Conservation (phyloP, 2,888 invertebrate species). For the Drosophila siamana region DNA sequence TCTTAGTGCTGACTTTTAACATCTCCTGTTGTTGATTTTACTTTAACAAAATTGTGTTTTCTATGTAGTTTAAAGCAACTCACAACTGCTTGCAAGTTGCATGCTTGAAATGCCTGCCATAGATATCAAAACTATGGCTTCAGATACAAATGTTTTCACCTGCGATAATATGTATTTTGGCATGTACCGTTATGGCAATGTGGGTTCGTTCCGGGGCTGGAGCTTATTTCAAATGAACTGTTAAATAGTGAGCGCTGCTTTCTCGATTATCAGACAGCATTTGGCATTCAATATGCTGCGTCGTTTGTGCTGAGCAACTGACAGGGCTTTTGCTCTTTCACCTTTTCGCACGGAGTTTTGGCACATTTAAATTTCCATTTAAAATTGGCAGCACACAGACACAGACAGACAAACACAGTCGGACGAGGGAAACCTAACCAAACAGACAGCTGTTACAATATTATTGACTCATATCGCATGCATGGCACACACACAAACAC, state of each 20-base stretch:
- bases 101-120: conserved; percentile 3
- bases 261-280: conserved; percentile 52
- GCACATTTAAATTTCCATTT: conserved; percentile 71
- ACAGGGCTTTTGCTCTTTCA: conserved; percentile 30
- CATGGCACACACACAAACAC: conserved; percentile 51
- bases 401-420: conserved; percentile 6
- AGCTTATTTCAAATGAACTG: conserved; percentile 54
- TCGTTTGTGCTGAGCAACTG: conserved; percentile 37
- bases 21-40: too few relatives aligned
- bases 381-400: conserved; percentile 53
- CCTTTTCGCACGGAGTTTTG: conserved; percentile 38
- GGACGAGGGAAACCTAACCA: conserved; percentile 39
- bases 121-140: background rate
- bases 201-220: conserved; percentile 1
- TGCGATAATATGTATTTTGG: conserved; percentile 1
- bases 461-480: conserved; percentile 78
- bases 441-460: conserved; percentile 77
- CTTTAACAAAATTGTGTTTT: too few relatives aligned
- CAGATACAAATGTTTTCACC: background rate
- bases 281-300: conserved; percentile 32
- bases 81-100: background rate
- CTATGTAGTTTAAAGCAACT: background rate
- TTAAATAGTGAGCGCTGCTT: conserved; percentile 58
- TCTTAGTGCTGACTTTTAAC: too few relatives aligned
- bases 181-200: background rate